Evolutionary conservation across 2,113 vertebrate species (phyloP).

Genomic region (Entosphenus tridentatus): DNA sequence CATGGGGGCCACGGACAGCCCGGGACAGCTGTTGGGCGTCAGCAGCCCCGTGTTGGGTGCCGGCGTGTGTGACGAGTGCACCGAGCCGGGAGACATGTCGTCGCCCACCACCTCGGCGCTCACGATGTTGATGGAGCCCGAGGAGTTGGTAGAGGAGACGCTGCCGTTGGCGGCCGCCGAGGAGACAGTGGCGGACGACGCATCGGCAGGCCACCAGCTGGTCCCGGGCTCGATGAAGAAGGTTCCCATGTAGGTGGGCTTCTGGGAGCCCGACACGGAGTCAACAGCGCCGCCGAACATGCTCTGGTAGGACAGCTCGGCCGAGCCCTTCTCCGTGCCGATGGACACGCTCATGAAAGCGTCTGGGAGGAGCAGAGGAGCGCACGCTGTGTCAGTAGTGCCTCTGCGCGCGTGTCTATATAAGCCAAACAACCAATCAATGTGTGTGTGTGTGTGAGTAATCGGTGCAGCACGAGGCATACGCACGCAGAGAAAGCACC

Average conservation of each 20-base stretch:
- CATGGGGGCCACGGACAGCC: too few relatives aligned
- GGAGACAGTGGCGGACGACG: too few relatives aligned
- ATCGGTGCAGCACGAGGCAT: too few relatives aligned
- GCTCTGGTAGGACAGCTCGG: constrained; percentile 1
- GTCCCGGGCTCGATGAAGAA: not conserved
- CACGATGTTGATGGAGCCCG: constrained; percentile 1
- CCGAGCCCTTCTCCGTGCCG: not conserved
- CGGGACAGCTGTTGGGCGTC: constrained; percentile 3
- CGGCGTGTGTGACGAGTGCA: not conserved
- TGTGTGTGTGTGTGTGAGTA: too few relatives aligned
- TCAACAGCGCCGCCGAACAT: not conserved
- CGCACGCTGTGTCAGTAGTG: too few relatives aligned
- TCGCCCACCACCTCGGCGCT: not conserved
- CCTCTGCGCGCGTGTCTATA: too few relatives aligned
- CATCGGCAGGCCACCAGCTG: too few relatives aligned
- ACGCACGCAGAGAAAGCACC: too few relatives aligned
- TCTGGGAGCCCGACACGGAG: not conserved
- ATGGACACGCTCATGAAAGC: constrained; percentile 4
- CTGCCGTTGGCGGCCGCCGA: too few relatives aligned
- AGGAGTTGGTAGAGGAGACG: too few relatives aligned
- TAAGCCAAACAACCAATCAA: too few relatives aligned
- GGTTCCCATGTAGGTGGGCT: constrained; percentile 5
- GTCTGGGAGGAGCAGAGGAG: not conserved
- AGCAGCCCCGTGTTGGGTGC: not conserved
- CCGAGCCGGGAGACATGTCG: constrained; percentile 2